Evolutionary conservation across 2,797 vertebrate genomes (phyloP).

Genomic region (Cetoscarus ocellatus): DNA sequence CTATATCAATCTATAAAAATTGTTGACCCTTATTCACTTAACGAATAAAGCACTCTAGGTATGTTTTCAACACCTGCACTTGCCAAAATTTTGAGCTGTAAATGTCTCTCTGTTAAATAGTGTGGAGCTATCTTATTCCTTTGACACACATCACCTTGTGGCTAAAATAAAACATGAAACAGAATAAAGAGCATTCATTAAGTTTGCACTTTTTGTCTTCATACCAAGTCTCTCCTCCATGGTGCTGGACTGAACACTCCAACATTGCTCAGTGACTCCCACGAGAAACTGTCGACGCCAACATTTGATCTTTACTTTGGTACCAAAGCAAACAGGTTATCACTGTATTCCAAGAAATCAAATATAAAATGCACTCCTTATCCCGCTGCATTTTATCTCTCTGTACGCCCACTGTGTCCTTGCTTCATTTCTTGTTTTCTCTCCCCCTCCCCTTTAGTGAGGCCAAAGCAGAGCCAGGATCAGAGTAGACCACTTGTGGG

Average conservation of each 20-base stretch:
- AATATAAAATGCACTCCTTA: not conserved
- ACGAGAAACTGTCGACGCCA: slow-evolving; percentile 7
- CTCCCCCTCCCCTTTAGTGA: slow-evolving; percentile 21
- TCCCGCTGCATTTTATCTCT: not conserved
- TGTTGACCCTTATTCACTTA: slow-evolving; percentile 32
- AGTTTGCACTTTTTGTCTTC: slow-evolving; percentile 27
- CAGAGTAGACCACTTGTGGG: slow-evolving; percentile 57
- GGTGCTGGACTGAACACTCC: slow-evolving; percentile 2
- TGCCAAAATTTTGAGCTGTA: slow-evolving; percentile 15
- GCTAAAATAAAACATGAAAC: slow-evolving; percentile 41
- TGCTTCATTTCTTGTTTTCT: slow-evolving; percentile 8
- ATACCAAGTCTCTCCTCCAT: slow-evolving; percentile 15
- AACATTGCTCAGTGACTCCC: slow-evolving; percentile 12
- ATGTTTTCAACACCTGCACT: slow-evolving; percentile 30
- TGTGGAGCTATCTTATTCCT: slow-evolving; percentile 32
- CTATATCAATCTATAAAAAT: slow-evolving; percentile 2
- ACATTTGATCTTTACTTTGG: slow-evolving; percentile 4
- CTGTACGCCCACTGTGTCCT: not conserved
- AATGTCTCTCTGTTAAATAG: slow-evolving; percentile 40
- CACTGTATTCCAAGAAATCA: not conserved
- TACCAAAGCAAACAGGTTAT: slow-evolving; percentile 6
- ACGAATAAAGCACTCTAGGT: slow-evolving; percentile 29
- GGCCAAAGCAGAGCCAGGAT: slow-evolving; percentile 44
- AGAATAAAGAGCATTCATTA: slow-evolving; percentile 23
- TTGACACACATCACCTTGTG: slow-evolving; percentile 38